Conservation (phyloP, 2,113 vertebrate genomes). For the Rhinoptilus africanus region DNA sequence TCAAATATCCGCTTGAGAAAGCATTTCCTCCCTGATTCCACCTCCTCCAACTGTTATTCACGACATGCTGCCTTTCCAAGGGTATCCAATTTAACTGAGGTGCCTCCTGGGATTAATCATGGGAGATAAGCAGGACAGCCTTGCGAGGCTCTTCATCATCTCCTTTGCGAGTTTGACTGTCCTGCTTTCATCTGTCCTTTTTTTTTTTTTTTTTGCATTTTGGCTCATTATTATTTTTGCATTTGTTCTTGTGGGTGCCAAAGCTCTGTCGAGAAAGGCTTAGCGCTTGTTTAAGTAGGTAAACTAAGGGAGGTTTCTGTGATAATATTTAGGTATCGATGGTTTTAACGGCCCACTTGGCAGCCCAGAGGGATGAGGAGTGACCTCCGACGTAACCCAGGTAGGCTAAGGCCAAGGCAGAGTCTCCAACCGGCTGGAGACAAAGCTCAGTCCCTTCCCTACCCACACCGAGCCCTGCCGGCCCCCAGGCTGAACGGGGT, state of each 20-base stretch:
- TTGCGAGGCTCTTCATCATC: neutral
- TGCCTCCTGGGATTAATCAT: neutral
- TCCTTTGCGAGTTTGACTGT: neutral
- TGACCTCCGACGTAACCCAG: neutral
- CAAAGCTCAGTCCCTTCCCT: neutral
- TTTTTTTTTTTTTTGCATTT: neutral
- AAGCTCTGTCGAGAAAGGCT: neutral
- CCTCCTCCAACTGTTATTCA: neutral
- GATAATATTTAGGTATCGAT: neutral
- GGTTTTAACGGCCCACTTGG: neutral
- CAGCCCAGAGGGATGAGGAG: neutral
- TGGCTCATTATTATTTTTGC: neutral
- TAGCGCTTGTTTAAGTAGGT: neutral
- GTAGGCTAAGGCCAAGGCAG: neutral
- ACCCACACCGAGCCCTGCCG: neutral
- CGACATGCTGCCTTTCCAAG: neutral
- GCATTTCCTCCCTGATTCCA: neutral
- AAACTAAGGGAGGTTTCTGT: neutral
- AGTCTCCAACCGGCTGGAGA: neutral
- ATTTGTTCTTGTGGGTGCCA: neutral
- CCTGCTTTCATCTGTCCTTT: neutral
- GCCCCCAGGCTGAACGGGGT: neutral
- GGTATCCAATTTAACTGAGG: neutral
- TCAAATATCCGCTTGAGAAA: constrained; percentile 8
- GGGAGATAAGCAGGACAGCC: neutral